Evolutionary conservation across 2,797 vertebrate genomes (phyloP).

Genomic region (Artibeus lituratus): DNA sequence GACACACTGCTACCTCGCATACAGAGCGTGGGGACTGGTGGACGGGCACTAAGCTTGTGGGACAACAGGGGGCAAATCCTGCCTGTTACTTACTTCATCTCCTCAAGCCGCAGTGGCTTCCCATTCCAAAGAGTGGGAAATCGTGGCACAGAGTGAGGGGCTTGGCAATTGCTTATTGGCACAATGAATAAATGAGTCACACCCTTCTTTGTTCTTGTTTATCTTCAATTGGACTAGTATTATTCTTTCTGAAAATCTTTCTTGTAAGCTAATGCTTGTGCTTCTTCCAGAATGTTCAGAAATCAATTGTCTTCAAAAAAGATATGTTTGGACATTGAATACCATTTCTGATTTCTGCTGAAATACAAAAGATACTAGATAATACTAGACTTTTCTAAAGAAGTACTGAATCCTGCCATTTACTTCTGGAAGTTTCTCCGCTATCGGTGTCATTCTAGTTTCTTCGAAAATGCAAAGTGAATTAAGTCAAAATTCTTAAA

Average conservation of each 20-base stretch:
- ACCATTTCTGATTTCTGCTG: constrained; percentile 2
- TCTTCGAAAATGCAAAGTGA: neutral
- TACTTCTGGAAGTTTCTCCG: constrained; percentile 21
- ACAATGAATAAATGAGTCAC: neutral
- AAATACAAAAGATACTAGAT: neutral
- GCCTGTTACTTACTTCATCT: neutral
- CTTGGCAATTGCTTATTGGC: neutral
- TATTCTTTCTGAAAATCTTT: constrained; percentile 28
- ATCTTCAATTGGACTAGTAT: neutral
- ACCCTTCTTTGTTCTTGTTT: neutral
- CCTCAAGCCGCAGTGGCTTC: neutral
- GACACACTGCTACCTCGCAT: neutral
- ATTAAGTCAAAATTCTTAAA: neutral
- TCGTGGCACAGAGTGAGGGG: neutral
- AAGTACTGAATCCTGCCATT: neutral
- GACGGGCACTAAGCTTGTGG: neutral
- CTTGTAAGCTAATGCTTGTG: neutral
- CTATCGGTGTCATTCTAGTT: neutral
- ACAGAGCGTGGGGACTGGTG: neutral
- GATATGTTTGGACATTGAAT: neutral
- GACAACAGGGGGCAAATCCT: neutral
- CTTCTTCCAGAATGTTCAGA: neutral
- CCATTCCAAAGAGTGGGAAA: neutral
- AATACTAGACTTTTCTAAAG: neutral
- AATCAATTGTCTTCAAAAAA: neutral